Evolutionary conservation across 2,888 invertebrate species (phyloP).

Genomic region (Clunio marinus): DNA sequence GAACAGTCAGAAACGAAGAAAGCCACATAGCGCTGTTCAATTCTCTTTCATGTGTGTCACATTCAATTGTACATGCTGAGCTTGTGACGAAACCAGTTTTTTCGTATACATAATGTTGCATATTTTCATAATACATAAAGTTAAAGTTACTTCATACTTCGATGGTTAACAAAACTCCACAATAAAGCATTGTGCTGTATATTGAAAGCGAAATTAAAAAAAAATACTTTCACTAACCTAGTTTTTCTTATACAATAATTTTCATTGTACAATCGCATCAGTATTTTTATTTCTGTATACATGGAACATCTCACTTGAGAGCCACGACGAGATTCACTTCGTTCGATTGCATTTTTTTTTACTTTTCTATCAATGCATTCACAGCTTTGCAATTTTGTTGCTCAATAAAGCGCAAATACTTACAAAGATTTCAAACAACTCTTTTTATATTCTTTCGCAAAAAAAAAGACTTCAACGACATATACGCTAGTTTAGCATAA

Average conservation of each 20-base stretch:
- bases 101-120: constrained; percentile 37
- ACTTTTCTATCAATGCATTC: constrained; percentile 5
- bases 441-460: constrained; percentile 12
- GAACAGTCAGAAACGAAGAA: constrained; percentile 2
- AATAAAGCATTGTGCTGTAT: constrained; percentile 37
- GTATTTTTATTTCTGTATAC: background rate
- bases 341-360: constrained; percentile 26
- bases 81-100: constrained; percentile 22
- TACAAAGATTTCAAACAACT: background rate
- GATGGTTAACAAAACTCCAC: constrained; percentile 36
- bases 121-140: constrained; percentile 38
- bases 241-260: constrained; percentile 37
- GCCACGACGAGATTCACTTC: background rate
- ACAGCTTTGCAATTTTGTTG: constrained; percentile 28
- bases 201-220: constrained; percentile 39
- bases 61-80: background rate
- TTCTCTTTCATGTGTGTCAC: constrained; percentile 38
- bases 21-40: background rate
- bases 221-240: constrained; percentile 39
- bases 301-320: constrained; percentile 9
- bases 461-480: background rate
- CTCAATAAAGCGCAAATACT: constrained; percentile 14
- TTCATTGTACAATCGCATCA: constrained; percentile 32
- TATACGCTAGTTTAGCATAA: background rate
- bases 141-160: constrained; percentile 39